These are phyloP conservation scores for Galerucella pusilla DNA, from an alignment of 2,888 invertebrate genomes.

Conservation along the genomic window DNA sequence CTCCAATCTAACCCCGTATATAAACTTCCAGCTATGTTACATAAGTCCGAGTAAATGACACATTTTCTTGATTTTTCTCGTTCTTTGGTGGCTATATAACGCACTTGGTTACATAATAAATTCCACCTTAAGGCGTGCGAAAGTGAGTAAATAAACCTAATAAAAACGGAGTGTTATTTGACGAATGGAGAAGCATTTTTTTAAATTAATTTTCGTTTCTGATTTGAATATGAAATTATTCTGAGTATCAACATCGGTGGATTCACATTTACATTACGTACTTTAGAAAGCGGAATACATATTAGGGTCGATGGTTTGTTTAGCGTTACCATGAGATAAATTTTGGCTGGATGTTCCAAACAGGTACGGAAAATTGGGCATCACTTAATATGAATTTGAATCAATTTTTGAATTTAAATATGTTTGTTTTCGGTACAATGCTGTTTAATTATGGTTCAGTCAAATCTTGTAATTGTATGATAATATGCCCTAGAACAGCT, in stretches of 20 bases:
- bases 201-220: slow-evolving; percentile 23
- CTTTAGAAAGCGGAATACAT: not conserved
- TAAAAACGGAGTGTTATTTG: slow-evolving; percentile 17
- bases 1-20: not conserved
- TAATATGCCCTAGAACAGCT: too few relatives aligned
- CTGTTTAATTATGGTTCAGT: too few relatives aligned
- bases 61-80: slow-evolving; percentile 26
- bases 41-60: slow-evolving; percentile 28
- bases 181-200: slow-evolving; percentile 9
- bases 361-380: not conserved
- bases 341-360: not conserved
- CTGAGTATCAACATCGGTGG: not conserved
- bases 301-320: not conserved
- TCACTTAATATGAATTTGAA: not conserved
- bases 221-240: not conserved
- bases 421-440: too few relatives aligned
- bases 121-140: slow-evolving; percentile 26
- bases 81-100: slow-evolving; percentile 23
- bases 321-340: not conserved
- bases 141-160: slow-evolving; percentile 16
- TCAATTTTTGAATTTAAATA: too few relatives aligned
- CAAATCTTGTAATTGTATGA: too few relatives aligned
- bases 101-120: slow-evolving; percentile 30
- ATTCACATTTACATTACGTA: not conserved
- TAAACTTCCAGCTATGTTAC: slow-evolving; percentile 18